Evolutionary conservation across 2,888 invertebrate genomes (phyloP).

Genomic region (Xestobium rufovillosum): DNA sequence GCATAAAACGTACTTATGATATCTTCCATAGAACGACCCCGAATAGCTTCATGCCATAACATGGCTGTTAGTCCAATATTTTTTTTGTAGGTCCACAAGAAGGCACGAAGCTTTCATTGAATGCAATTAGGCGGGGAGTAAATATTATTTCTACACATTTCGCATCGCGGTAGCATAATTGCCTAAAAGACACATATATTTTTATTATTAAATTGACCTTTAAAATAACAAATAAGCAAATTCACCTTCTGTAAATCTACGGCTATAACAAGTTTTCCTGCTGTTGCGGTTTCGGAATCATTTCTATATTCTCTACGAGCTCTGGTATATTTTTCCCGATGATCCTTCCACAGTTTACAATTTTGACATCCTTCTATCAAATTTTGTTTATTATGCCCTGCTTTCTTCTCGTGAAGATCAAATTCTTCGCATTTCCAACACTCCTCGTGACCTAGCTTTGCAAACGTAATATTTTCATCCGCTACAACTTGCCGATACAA

Average conservation of each 20-base stretch:
- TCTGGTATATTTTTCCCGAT: slow-evolving; percentile 12
- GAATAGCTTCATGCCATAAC: slow-evolving; percentile 16
- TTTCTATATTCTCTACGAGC: slow-evolving; percentile 14
- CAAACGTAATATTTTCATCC: slow-evolving; percentile 23
- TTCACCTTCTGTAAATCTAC: too few species aligned
- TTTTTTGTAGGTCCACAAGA: slow-evolving; percentile 11
- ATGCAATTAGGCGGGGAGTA: slow-evolving; percentile 17
- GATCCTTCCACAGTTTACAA: slow-evolving; percentile 16
- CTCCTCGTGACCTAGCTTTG: slow-evolving; percentile 22
- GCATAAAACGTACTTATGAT: slow-evolving; percentile 13
- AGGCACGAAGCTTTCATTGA: slow-evolving; percentile 18
- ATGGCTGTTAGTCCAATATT: slow-evolving; percentile 12
- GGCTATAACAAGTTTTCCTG: too few species aligned
- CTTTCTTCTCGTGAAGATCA: slow-evolving; percentile 14
- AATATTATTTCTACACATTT: slow-evolving; percentile 22
- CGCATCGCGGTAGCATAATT: slow-evolving; percentile 19
- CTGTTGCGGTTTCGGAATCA: too few species aligned
- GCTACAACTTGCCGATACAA: slow-evolving; percentile 20
- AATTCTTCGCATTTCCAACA: too few species aligned
- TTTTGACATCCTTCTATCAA: slow-evolving; percentile 10
- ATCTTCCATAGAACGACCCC: slow-evolving; percentile 14
- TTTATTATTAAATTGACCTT: background rate
- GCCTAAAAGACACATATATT: slow-evolving; percentile 12
- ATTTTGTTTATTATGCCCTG: slow-evolving; percentile 16
- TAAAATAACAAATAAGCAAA: too few species aligned